Percentiles rank a stretch among this genome's conserved stretches.
phyloP scores from a whole-genome alignment of 2,888 invertebrate genomes.

The Petrolisthes manimaculis region DNA sequence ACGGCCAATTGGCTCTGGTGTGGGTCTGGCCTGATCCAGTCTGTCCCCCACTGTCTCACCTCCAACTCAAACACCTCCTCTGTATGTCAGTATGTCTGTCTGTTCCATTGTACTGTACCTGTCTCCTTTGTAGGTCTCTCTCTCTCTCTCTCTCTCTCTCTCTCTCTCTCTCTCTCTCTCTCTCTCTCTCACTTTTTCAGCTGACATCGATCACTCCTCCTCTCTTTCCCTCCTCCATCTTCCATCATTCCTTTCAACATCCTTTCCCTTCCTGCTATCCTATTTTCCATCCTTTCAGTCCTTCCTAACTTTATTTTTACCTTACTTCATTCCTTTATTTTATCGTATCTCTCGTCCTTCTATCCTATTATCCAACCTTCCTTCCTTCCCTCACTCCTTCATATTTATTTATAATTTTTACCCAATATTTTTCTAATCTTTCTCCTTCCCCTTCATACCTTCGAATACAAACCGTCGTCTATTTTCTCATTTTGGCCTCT shows the following conservation, averaged over 20 bases:
- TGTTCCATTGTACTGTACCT: too few relatives aligned
- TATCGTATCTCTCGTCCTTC: too few relatives aligned
- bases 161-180: background rate
- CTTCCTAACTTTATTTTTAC: too few relatives aligned
- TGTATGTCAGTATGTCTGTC: too few relatives aligned
- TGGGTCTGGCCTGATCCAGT: too few relatives aligned
- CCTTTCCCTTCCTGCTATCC: background rate
- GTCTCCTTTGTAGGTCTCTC: too few relatives aligned
- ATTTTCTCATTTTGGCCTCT: background rate
- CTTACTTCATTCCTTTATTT: too few relatives aligned
- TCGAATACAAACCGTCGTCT: background rate
- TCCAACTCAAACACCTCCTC: too few relatives aligned
- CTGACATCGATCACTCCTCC: background rate
- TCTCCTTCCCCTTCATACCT: background rate
- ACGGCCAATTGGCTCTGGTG: too few relatives aligned
- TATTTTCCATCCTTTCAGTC: slow-evolving; percentile 3
- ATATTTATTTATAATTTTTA: background rate
- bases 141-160: slow-evolving; percentile 19
- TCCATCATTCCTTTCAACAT: background rate
- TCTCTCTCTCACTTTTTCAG: background rate
- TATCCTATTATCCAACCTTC: too few relatives aligned
- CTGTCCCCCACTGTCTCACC: too few relatives aligned
- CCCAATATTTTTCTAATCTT: background rate
- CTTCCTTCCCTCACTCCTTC: background rate
- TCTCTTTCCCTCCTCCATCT: background rate